A percentile compares a stretch with the other conserved stretches of the same genome.
These are phyloP conservation scores for Bettongia penicillata DNA, from an alignment of 2,113 vertebrate genomes.

Conservation along the genomic window DNA sequence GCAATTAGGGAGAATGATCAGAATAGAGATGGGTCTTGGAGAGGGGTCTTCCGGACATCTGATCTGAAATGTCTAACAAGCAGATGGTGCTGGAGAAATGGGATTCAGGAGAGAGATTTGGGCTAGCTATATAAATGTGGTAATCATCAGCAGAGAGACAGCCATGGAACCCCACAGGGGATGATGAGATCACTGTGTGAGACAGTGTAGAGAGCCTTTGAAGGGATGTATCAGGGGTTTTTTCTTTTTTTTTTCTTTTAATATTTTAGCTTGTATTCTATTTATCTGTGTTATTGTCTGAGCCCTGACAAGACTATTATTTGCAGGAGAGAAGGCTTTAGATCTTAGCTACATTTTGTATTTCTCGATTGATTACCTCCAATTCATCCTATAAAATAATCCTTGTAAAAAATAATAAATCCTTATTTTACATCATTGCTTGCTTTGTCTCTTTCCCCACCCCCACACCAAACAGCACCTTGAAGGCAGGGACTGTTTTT, in stretches of 20 bases:
- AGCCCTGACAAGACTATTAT: neutral
- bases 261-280: neutral
- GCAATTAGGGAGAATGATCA: neutral
- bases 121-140: neutral
- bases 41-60: neutral
- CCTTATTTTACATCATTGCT: no score
- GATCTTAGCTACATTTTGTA: neutral
- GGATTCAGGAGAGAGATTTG: neutral
- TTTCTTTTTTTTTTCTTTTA: neutral
- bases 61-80: neutral
- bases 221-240: neutral
- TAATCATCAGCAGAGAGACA: neutral
- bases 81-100: neutral
- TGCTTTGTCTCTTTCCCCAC: no score
- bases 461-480: neutral
- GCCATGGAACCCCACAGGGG: neutral
- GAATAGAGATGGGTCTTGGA: neutral
- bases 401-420: no score
- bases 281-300: neutral
- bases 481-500: neutral
- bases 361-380: neutral
- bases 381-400: neutral
- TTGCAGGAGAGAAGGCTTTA: neutral
- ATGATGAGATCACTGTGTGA: neutral
- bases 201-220: neutral